A percentile compares a stretch with the other conserved stretches of the same genome.
Conservation (phyloP, 2,797 vertebrate genomes). For the Eospalax fontanierii region DNA sequence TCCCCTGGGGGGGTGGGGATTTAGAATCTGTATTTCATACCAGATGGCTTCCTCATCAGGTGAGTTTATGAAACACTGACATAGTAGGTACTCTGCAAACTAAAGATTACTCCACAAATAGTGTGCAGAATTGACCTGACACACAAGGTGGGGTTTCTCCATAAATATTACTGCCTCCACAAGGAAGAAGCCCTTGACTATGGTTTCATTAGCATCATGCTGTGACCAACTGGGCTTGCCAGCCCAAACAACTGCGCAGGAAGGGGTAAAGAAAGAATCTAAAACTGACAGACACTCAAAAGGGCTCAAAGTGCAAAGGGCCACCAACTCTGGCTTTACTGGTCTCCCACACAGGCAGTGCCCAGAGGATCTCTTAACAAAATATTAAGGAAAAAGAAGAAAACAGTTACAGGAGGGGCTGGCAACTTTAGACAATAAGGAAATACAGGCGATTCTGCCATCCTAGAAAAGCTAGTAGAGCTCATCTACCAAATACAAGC, state of each 20-base stretch:
- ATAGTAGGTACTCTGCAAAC: background rate
- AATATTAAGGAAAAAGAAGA: background rate
- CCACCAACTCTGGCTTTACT: background rate
- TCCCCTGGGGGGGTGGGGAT: background rate
- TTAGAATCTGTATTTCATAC: conserved; percentile 5
- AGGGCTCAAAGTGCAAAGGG: conserved; percentile 47
- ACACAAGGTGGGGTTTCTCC: background rate
- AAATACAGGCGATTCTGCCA: background rate
- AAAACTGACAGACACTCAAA: conserved; percentile 58
- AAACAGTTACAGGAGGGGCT: background rate
- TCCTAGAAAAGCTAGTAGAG: background rate
- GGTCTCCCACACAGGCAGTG: conserved; percentile 45
- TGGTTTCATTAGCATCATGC: background rate
- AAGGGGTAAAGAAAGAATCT: conserved; percentile 29
- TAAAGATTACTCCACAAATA: conserved; percentile 23
- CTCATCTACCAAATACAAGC: background rate
- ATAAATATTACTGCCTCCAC: conserved; percentile 33
- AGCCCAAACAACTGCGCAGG: conserved; percentile 61
- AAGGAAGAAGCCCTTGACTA: background rate
- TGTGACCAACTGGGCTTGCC: conserved; percentile 36
- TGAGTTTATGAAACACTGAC: background rate
- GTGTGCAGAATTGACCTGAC: background rate
- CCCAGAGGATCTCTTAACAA: background rate
- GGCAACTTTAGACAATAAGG: conserved; percentile 8
- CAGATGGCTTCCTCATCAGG: background rate